Conservation (phyloP, 2,113 vertebrate genomes). For the Thunnus maccoyii region DNA sequence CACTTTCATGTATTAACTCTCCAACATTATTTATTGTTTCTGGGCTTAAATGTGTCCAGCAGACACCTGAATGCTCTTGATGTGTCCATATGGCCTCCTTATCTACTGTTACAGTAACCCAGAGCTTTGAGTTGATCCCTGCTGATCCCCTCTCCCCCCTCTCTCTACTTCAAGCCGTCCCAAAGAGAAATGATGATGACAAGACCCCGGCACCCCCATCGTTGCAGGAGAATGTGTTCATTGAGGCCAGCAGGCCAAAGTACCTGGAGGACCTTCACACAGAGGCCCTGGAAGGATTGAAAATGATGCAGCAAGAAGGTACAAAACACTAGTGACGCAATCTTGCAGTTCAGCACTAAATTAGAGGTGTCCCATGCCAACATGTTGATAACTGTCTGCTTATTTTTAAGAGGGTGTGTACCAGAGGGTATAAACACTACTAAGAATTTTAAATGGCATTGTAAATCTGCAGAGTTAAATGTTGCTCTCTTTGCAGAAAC, state of each 20-base stretch:
- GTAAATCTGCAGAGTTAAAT: conserved; percentile 67
- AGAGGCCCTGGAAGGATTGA: conserved; percentile 92
- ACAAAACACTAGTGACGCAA: conserved; percentile 10
- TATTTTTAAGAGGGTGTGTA: conserved; percentile 27
- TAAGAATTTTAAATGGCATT: not conserved
- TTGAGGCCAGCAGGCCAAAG: conserved; percentile 88
- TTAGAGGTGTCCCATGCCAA: conserved; percentile 20
- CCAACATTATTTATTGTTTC: conserved; percentile 36
- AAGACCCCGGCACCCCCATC: conserved; percentile 73
- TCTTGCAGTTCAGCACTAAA: not conserved
- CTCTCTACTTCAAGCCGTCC: conserved; percentile 61
- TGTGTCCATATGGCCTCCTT: conserved; percentile 45
- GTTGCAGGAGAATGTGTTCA: conserved; percentile 93
- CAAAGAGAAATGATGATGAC: conserved; percentile 82
- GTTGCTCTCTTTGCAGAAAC: conserved; percentile 84
- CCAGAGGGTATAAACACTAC: not conserved
- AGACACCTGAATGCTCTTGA: conserved; percentile 34
- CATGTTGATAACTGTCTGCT: conserved; percentile 7
- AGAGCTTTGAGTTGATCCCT: conserved; percentile 53
- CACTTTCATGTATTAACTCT: conserved; percentile 25
- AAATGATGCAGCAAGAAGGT: conserved; percentile 94
- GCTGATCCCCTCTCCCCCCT: conserved; percentile 48
- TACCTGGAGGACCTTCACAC: conserved; percentile 93
- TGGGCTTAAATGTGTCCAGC: conserved; percentile 39
- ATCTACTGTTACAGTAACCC: conserved; percentile 47